A percentile compares a stretch with the other conserved stretches of the same genome.
Evolutionary conservation across 2,113 vertebrate genomes (phyloP).

Genomic region (Xerus inauris): DNA sequence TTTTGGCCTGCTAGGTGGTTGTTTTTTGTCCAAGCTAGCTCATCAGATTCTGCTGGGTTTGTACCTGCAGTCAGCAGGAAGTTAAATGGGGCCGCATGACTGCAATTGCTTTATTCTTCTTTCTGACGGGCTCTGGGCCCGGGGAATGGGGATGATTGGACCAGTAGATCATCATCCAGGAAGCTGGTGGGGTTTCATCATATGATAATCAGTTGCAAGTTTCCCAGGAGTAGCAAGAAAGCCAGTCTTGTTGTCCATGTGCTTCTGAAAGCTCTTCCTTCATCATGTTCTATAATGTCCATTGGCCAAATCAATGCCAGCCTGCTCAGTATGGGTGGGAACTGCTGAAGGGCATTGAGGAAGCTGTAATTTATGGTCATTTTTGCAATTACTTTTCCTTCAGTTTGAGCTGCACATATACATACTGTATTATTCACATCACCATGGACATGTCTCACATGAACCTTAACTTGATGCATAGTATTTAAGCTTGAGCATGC

Average conservation of each 20-base stretch:
- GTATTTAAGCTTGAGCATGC: neutral
- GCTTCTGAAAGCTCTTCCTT: neutral
- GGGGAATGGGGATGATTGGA: neutral
- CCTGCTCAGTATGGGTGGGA: neutral
- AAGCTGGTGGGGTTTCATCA: neutral
- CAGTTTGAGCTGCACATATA: neutral
- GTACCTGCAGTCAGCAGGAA: neutral
- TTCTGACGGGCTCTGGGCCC: neutral
- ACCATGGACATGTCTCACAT: neutral
- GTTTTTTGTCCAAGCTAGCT: neutral
- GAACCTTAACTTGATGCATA: neutral
- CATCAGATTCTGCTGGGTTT: neutral
- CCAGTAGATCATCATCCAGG: neutral
- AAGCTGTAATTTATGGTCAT: neutral
- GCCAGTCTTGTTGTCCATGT: neutral
- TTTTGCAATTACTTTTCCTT: neutral
- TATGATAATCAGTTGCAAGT: neutral
- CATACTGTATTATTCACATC: neutral
- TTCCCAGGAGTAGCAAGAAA: neutral
- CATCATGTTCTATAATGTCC: neutral
- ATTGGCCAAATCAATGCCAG: neutral
- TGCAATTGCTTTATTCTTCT: neutral
- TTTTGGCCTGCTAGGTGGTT: neutral
- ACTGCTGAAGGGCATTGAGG: neutral
- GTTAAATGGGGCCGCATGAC: fast-evolving